phyloP scores from a whole-genome alignment of 2,888 invertebrate species.

The Agonopterix alstromeriana region DNA sequence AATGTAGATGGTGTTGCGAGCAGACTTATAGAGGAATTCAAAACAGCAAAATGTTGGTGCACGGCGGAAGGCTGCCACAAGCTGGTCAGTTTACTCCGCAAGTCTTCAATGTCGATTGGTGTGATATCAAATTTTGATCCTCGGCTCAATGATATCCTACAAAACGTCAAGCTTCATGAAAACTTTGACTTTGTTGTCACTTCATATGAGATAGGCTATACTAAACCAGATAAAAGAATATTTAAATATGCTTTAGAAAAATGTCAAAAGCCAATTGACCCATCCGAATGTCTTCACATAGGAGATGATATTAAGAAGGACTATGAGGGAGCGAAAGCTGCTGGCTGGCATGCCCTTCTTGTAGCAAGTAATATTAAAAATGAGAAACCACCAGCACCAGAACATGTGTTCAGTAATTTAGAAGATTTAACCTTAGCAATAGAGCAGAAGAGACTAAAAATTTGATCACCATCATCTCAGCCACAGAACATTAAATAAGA shows the following conservation, averaged over 20 bases:
- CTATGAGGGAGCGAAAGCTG: conserved; percentile 84
- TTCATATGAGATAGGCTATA: conserved; percentile 84
- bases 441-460: conserved; percentile 13
- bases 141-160: conserved; percentile 81
- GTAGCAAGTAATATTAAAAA: conserved; percentile 21
- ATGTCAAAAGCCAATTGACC: conserved; percentile 54
- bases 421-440: conserved; percentile 33
- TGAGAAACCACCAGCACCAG: conserved; percentile 22
- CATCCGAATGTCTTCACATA: conserved; percentile 85
- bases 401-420: conserved; percentile 44
- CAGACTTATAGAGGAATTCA: conserved; percentile 82
- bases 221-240: conserved; percentile 86
- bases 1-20: conserved; percentile 61
- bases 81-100: conserved; percentile 78
- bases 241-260: conserved; percentile 79
- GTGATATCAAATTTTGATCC: conserved; percentile 94
- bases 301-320: conserved; percentile 88
- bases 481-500: too few relatives aligned
- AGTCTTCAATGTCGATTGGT: conserved; percentile 75
- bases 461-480: too few relatives aligned
- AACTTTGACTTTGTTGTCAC: conserved; percentile 89
- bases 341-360: conserved; percentile 84
- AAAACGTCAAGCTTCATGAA: conserved; percentile 79
- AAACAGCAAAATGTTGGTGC: conserved; percentile 85
- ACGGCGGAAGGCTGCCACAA: conserved; percentile 78